These are phyloP conservation scores for Muscidifurax raptorellus DNA, from an alignment of 1,140 invertebrate species.

Conservation along the genomic window DNA sequence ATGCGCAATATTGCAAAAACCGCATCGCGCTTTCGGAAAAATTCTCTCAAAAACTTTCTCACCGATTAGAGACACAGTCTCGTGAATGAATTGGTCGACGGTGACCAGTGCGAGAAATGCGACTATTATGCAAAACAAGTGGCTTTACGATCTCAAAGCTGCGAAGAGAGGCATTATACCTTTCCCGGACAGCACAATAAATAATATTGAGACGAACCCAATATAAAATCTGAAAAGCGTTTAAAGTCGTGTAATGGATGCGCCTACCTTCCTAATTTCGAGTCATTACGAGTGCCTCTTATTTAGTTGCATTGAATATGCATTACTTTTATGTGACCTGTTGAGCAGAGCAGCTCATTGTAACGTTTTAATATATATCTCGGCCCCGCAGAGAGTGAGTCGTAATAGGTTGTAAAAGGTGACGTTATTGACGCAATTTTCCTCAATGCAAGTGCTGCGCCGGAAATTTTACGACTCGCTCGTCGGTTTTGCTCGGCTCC, in stretches of 20 bases:
- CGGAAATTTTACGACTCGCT: neutral
- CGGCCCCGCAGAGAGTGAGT: neutral
- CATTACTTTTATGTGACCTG: neutral
- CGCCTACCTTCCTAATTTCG: neutral
- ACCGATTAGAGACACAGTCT: neutral
- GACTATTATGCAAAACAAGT: constrained; percentile 33
- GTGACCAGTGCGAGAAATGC: neutral
- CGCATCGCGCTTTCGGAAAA: neutral
- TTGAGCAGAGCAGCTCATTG: neutral
- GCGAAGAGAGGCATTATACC: constrained; percentile 15
- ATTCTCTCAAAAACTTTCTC: neutral
- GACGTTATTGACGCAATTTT: constrained; percentile 1
- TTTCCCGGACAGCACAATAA: constrained; percentile 27
- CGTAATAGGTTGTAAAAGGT: neutral
- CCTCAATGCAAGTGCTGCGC: neutral
- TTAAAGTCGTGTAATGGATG: constrained; percentile 15
- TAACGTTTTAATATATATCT: neutral
- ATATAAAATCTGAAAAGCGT: neutral
- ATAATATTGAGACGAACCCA: neutral
- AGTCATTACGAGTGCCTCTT: neutral
- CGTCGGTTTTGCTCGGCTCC: neutral
- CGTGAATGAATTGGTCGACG: constrained; percentile 1
- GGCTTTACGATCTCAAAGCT: constrained; percentile 24
- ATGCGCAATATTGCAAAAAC: neutral
- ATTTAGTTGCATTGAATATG: neutral